phyloP scores from a whole-genome alignment of 92 coral and sea anemone genomes.

The Phenganax stokvisi region DNA sequence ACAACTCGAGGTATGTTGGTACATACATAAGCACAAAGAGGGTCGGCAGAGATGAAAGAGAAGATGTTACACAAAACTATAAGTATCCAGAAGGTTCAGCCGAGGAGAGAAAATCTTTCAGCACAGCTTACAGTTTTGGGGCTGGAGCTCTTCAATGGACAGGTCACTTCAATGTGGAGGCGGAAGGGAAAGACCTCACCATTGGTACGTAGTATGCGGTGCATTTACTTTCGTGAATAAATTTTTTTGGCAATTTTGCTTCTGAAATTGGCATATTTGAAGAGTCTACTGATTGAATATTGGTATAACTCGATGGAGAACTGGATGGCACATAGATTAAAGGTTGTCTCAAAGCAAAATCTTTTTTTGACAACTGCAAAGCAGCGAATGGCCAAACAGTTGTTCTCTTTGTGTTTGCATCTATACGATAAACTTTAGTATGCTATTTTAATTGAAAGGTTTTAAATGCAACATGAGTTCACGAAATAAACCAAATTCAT shows the following conservation, averaged over 20 bases:
- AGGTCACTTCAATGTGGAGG: constrained; percentile 5
- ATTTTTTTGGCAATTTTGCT: not conserved
- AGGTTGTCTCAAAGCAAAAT: no score
- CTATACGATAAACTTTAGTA: no score
- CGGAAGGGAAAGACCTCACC: constrained; percentile 1
- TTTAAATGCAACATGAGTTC: no score
- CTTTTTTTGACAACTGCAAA: no score
- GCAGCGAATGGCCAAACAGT: no score
- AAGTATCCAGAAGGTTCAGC: constrained; percentile 38
- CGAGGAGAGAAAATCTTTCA: constrained; percentile 58
- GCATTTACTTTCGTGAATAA: not conserved
- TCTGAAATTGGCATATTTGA: not conserved
- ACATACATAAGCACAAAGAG: constrained; percentile 30
- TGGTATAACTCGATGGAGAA: no score
- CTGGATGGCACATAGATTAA: no score
- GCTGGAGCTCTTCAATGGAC: not conserved
- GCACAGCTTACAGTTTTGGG: constrained; percentile 65
- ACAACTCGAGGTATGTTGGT: not conserved
- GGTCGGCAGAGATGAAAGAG: constrained; percentile 38
- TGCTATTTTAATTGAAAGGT: no score
- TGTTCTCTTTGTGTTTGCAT: no score
- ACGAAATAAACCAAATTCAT: no score
- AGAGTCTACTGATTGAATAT: no score
- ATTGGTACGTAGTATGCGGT: not conserved
- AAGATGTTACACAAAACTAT: constrained; percentile 38